These are phyloP conservation scores for Rhombomys opimus DNA, from an alignment of 2,113 vertebrate genomes.

Conservation along the genomic window DNA sequence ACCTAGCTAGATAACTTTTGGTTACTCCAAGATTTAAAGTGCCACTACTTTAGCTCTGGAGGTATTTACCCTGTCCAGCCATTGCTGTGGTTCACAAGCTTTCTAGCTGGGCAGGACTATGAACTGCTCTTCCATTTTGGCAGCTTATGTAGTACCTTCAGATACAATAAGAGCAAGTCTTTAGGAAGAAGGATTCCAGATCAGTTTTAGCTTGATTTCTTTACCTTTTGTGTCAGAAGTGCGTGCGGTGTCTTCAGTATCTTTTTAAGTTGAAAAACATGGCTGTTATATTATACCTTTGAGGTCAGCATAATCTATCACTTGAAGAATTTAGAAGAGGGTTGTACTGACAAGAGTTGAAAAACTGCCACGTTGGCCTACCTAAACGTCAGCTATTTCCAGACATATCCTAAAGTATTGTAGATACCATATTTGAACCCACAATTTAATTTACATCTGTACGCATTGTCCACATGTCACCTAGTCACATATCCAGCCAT, in stretches of 20 bases:
- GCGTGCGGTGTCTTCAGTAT: neutral
- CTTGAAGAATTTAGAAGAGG: neutral
- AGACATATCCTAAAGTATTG: neutral
- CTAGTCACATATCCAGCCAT: neutral
- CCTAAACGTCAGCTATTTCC: neutral
- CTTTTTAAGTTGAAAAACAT: neutral
- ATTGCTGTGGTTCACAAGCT: neutral
- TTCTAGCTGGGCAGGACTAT: neutral
- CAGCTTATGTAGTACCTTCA: neutral
- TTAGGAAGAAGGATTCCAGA: neutral
- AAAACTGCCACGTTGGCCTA: neutral
- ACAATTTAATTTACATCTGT: neutral
- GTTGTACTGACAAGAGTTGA: neutral
- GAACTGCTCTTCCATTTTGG: no score
- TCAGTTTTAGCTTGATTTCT: neutral
- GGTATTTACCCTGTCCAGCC: neutral
- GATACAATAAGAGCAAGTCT: neutral
- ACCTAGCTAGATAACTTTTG: neutral
- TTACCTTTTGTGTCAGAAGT: neutral
- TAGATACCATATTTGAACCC: neutral
- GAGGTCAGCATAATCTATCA: conserved; percentile 22
- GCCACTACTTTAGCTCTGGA: neutral
- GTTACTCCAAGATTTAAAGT: neutral
- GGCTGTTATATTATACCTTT: conserved; percentile 30
- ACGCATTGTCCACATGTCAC: neutral